phyloP scores from a whole-genome alignment of 2,797 vertebrate species.

The Tadarida brasiliensis region DNA sequence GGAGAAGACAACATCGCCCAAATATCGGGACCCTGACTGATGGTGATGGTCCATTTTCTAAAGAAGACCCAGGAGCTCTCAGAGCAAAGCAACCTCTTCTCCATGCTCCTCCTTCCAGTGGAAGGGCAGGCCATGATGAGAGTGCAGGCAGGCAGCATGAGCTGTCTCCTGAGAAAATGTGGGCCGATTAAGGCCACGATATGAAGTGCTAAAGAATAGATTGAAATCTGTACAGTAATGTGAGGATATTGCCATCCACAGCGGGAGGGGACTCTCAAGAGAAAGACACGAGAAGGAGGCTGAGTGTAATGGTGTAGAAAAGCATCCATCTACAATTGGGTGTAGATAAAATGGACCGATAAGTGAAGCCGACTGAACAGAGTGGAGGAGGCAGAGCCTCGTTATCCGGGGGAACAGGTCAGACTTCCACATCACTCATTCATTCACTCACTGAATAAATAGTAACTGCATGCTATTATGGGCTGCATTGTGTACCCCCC shows the following conservation, averaged over 20 bases:
- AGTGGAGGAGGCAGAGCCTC: neutral
- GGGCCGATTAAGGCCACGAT: neutral
- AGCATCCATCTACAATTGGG: neutral
- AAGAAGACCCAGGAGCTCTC: neutral
- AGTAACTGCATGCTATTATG: neutral
- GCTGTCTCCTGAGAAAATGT: neutral
- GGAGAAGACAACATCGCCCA: neutral
- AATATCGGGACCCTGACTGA: neutral
- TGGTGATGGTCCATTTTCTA: neutral
- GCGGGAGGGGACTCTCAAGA: neutral
- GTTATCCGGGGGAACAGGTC: neutral
- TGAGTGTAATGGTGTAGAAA: neutral
- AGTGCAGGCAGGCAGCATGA: neutral
- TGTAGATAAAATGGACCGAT: neutral
- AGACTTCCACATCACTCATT: neutral
- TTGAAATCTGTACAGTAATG: neutral
- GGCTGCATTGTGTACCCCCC: neutral
- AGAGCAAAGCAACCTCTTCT: neutral
- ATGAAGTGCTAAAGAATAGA: neutral
- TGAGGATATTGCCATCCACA: neutral
- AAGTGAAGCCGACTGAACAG: neutral
- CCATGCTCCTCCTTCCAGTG: neutral
- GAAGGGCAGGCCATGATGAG: neutral
- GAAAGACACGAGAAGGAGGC: rapidly evolving
- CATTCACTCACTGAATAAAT: neutral